phyloP scores from a whole-genome alignment of 92 coral and sea anemone genomes.

The Galaxea fascicularis region DNA sequence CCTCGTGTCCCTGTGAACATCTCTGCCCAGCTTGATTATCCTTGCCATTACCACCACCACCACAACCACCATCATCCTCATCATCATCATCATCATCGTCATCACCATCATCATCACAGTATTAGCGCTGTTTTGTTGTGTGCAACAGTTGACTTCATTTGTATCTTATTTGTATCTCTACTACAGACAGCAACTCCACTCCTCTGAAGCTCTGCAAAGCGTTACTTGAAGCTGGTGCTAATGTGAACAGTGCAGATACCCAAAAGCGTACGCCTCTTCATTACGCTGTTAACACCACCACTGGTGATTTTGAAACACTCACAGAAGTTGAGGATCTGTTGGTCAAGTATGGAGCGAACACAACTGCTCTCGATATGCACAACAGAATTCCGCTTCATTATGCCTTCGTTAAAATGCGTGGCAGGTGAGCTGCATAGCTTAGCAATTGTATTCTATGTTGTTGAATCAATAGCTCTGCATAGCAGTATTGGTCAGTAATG shows the following conservation, averaged over 20 bases:
- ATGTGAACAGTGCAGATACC: slow-evolving; percentile 70
- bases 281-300: slow-evolving; percentile 79
- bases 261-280: slow-evolving; percentile 76
- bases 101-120: no score
- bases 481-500: no score
- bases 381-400: slow-evolving; percentile 83
- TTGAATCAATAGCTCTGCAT: no score
- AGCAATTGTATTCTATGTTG: no score
- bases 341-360: slow-evolving; percentile 77
- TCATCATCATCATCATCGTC: no score
- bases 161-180: not conserved
- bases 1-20: no score
- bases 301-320: slow-evolving; percentile 87
- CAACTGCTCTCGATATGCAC: slow-evolving; percentile 62
- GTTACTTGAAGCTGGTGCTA: slow-evolving; percentile 79
- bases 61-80: no score
- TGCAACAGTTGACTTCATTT: not conserved
- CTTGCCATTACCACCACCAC: no score
- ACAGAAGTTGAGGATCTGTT: slow-evolving; percentile 79
- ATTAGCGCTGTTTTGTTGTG: not conserved
- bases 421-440: slow-evolving; percentile 23
- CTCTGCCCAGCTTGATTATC: no score
- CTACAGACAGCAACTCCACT: slow-evolving; percentile 47
- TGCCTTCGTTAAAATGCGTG: slow-evolving; percentile 77
- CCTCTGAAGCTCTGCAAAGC: slow-evolving; percentile 57